phyloP scores from a whole-genome alignment of 2,113 vertebrate species.

The Nycticryphes semicollaris region DNA sequence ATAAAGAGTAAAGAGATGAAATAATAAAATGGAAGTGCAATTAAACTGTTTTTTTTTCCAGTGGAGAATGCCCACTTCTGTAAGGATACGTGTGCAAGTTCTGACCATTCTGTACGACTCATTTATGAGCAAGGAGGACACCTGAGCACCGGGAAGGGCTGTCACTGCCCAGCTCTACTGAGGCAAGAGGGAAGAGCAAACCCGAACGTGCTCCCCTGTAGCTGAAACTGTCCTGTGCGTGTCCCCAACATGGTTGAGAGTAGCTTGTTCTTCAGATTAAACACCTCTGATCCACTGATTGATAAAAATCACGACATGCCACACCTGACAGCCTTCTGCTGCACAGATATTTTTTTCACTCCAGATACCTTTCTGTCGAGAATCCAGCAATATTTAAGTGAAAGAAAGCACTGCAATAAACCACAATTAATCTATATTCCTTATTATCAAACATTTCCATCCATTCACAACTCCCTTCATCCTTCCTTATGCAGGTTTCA shows the following conservation, averaged over 20 bases:
- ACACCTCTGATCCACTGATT: neutral
- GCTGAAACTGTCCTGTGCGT: neutral
- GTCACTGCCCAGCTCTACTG: neutral
- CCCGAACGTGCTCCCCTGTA: fast-evolving
- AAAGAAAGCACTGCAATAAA: neutral
- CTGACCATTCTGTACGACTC: neutral
- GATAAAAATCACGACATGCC: neutral
- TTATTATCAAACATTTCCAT: neutral
- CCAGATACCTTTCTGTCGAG: neutral
- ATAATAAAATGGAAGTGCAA: neutral
- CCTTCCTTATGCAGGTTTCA: neutral
- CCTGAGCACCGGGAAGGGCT: fast-evolving
- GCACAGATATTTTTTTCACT: fast-evolving
- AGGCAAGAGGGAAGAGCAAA: neutral
- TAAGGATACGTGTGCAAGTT: neutral
- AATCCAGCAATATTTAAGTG: neutral
- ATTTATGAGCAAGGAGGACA: neutral
- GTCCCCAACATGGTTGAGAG: fast-evolving
- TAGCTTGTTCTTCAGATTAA: neutral
- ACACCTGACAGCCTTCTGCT: neutral
- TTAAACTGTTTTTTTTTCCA: neutral
- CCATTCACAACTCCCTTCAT: neutral
- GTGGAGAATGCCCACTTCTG: neutral
- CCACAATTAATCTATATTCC: neutral
- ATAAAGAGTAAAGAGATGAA: neutral